phyloP scores from a whole-genome alignment of 2,888 invertebrate species.

The Leptura quadrifasciata region DNA sequence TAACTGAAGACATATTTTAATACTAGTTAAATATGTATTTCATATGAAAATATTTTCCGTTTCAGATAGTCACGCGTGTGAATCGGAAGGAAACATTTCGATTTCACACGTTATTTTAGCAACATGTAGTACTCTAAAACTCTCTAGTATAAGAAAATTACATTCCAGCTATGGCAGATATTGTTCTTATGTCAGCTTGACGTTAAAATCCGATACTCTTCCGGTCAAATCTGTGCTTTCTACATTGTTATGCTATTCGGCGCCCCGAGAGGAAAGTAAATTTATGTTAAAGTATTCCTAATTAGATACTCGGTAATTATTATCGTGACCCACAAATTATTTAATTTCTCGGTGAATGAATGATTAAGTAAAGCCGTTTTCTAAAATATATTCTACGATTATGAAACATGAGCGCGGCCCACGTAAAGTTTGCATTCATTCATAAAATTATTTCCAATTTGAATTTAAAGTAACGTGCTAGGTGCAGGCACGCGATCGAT shows the following conservation, averaged over 20 bases:
- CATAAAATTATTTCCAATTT: slow-evolving; percentile 69
- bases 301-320: slow-evolving; percentile 29
- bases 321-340: slow-evolving; percentile 35
- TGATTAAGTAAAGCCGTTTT: slow-evolving; percentile 43
- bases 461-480: slow-evolving; percentile 56
- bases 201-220: not conserved
- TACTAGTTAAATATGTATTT: too few species aligned
- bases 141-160: too few species aligned
- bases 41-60: too few species aligned
- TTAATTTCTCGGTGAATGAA: slow-evolving; percentile 32
- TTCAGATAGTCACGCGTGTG: too few species aligned
- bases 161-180: too few species aligned
- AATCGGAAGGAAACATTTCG: too few species aligned
- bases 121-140: too few species aligned
- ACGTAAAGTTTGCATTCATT: slow-evolving; percentile 65
- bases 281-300: slow-evolving; percentile 26
- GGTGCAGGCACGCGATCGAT: slow-evolving; percentile 67
- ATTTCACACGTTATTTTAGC: too few species aligned
- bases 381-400: slow-evolving; percentile 54
- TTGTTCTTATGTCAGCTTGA: not conserved
- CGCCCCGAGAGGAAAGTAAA: slow-evolving; percentile 7
- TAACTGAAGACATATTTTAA: too few species aligned
- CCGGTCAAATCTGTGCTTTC: slow-evolving; percentile 1
- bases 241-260: not conserved
- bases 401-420: slow-evolving; percentile 58